Percentiles rank a stretch among this genome's conserved stretches.
Conservation (phyloP, 2,113 vertebrate genomes). For the Cephalopholis sonnerati region DNA sequence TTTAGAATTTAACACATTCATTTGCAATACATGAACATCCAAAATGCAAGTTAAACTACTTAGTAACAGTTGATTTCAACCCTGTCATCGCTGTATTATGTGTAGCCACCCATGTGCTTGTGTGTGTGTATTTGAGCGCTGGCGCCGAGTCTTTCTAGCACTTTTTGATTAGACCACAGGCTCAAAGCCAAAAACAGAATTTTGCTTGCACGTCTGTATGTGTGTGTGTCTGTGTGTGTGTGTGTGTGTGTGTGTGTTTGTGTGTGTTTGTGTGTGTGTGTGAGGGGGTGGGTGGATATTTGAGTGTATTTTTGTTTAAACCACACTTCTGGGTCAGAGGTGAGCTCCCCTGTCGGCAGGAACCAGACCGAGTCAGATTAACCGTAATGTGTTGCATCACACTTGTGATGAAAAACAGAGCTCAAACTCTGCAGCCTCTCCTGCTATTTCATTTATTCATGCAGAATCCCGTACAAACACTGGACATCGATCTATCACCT, state of each 20-base stretch:
- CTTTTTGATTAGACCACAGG: constrained; percentile 51
- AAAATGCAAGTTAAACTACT: not conserved
- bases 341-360: constrained; percentile 54
- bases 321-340: constrained; percentile 60
- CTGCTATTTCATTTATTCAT: constrained; percentile 24
- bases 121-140: not conserved
- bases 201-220: not conserved
- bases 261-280: constrained; percentile 19
- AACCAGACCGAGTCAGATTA: constrained; percentile 70
- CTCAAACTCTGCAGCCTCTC: constrained; percentile 1
- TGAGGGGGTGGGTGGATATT: constrained; percentile 13
- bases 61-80: not conserved
- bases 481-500: constrained; percentile 9
- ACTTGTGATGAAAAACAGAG: constrained; percentile 46
- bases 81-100: constrained; percentile 1
- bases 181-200: constrained; percentile 35
- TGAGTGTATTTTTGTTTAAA: constrained; percentile 58
- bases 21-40: not conserved
- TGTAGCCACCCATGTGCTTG: not conserved
- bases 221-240: constrained; percentile 21
- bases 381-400: constrained; percentile 63
- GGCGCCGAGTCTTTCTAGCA: constrained; percentile 24
- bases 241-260: constrained; percentile 22
- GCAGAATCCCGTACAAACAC: constrained; percentile 1
- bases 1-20: not conserved